Evolutionary conservation across 2,888 invertebrate species (phyloP), one percentile per base, ranked within the genome.

Genomic region (Drosophila paranaensis): DNA sequence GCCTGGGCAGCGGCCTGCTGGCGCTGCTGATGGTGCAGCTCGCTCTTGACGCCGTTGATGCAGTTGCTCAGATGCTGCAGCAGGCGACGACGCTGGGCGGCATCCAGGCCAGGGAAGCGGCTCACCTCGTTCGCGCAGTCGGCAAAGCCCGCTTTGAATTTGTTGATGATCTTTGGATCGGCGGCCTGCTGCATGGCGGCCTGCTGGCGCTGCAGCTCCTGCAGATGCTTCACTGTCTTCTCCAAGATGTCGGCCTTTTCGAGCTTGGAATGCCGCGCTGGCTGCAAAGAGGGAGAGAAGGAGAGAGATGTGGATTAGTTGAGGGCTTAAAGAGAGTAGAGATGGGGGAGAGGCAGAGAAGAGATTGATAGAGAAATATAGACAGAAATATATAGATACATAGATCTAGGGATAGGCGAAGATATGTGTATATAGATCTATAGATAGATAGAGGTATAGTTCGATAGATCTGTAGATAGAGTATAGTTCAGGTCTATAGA

Each of bases 161-260:
- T 96, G 90, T 96, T 96, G 51, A 97, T 93, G 2, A 97, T 96
- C 16, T 95, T 95, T 0, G 98, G 97, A 92, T 98, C 97, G 11
- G 96, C 95, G 0, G 97, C 96, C 78, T 96, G 96, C 30, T 97
- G 96, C 78, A 96, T 95, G 10, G 96, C 96, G 51, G 96, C 93
- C 92, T 98, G 98, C 91, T 97, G 97, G 13, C 97, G 95, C 91
- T 98, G 98, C 16, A 98, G 93, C 71, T 96, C 96, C 91, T 98
- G 97, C 56, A 99, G 94, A 92, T 98, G 98, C 91, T 97, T 97
- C 53, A 98, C 98, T 1, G 98, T 98, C 94, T 98, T 96, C 93
- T 98, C 98, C 60, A 98, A 93, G 82, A 98, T 98, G 92, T 98
- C 98, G 0, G 98, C 98, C 92, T 98, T 98, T 93, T 98, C 98